phyloP scores from a whole-genome alignment of 2,888 invertebrate genomes.

The Euphydryas editha region DNA sequence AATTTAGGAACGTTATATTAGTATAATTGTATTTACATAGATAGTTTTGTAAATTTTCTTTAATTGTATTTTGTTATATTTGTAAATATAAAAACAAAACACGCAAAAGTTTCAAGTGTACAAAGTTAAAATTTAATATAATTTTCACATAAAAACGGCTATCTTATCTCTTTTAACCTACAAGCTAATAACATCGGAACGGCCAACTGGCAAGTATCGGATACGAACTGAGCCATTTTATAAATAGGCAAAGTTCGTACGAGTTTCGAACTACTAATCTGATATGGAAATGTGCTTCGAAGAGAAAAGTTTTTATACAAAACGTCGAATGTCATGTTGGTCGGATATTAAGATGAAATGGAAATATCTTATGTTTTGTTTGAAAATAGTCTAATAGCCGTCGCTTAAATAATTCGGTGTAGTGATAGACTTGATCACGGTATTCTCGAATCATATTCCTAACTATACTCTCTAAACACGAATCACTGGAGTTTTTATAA shows the following conservation, averaged over 20 bases:
- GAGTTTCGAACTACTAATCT: slow-evolving; percentile 28
- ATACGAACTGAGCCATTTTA: slow-evolving; percentile 26
- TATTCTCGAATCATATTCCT: no score
- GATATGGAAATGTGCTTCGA: slow-evolving; percentile 34
- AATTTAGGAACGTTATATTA: no score
- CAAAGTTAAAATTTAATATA: no score
- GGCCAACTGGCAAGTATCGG: slow-evolving; percentile 9
- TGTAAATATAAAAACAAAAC: background rate
- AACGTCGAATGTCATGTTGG: slow-evolving; percentile 24
- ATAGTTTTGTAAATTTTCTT: no score
- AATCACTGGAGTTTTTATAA: background rate
- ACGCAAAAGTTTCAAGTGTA: background rate
- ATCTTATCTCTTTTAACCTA: background rate
- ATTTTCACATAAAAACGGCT: background rate
- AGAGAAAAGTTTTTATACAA: slow-evolving; percentile 12
- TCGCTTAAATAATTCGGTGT: background rate
- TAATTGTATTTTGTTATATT: background rate
- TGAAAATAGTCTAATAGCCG: background rate
- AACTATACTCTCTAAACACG: background rate
- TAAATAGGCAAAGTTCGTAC: slow-evolving; percentile 32
- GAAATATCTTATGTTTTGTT: slow-evolving; percentile 16
- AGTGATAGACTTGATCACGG: background rate
- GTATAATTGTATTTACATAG: no score
- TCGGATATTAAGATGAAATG: slow-evolving; percentile 25
- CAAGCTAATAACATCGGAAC: background rate